Percentiles rank a stretch among this genome's conserved stretches.
These are phyloP conservation scores for Acleris cristana DNA, from an alignment of 2,888 invertebrate genomes.

Conservation along the genomic window DNA sequence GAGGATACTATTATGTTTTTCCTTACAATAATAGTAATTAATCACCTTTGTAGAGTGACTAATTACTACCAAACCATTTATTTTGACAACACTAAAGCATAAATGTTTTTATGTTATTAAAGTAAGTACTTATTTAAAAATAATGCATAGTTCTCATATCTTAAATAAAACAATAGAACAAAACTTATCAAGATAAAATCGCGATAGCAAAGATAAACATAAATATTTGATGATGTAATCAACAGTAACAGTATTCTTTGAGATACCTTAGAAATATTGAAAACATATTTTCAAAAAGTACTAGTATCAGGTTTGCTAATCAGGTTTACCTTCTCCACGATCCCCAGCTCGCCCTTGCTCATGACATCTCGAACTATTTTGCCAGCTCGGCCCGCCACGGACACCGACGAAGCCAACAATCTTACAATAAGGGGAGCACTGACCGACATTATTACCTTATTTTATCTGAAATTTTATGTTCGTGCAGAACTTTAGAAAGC, in stretches of 20 bases:
- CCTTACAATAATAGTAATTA: too few species aligned
- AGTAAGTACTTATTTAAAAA: too few species aligned
- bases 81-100: too few species aligned
- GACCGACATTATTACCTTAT: slow-evolving; percentile 80
- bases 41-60: background rate
- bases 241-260: slow-evolving; percentile 4
- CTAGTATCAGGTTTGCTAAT: background rate
- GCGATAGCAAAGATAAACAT: slow-evolving; percentile 23
- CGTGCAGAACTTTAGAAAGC: slow-evolving; percentile 5
- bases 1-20: too few species aligned
- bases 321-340: slow-evolving; percentile 91
- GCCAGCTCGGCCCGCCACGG: slow-evolving; percentile 92
- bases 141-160: background rate
- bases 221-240: slow-evolving; percentile 27
- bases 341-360: slow-evolving; percentile 94
- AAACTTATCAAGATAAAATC: background rate
- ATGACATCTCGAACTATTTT: slow-evolving; percentile 96
- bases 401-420: slow-evolving; percentile 90
- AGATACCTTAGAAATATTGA: background rate
- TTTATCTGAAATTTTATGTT: slow-evolving; percentile 30
- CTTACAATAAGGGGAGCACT: slow-evolving; percentile 87
- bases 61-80: background rate
- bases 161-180: background rate
- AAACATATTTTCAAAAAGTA: background rate
- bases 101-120: too few species aligned